Base-by-base conservation (phyloP, 2,888 invertebrate species). In the Eubasilissa splendida region DNA sequence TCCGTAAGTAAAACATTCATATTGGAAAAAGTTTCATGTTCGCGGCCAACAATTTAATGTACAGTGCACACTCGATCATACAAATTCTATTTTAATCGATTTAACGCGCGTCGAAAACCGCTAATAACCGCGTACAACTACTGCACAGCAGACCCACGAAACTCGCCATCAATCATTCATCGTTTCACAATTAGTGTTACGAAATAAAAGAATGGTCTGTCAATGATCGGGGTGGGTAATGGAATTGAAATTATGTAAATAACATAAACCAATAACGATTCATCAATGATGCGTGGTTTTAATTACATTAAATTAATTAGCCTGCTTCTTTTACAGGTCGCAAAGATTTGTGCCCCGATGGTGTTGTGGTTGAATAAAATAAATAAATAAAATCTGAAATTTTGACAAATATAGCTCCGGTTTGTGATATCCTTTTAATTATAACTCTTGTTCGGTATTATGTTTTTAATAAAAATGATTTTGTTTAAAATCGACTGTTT, bases 11-110 rank as follows among this genome's bases (percentile, higher is more conserved):
- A 58, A 58, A n/a, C n/a, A 58, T 58, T 58, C 1, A 9, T n/a
- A 58, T n/a, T 4, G 58, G 58, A n/a, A 11, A 58, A n/a, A 11
- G 58, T n/a, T 58, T 2, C 11, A 9, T 58, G 58, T n/a, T 3
- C 42, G 11, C 68, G 42, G 42, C 42, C 42, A 12, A 11, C 12
- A 76, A 76, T 76, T 63, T 76, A 76, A 76, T 52, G 22, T 22
- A 53, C 60, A 76, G 52, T 4, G 76, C 59, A 31, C 63, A 76
- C 76, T 76, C 52, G 52, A 63, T 76, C 59, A 63, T 76, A 63
- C 53, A 76, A 76, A 53, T 76, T 76, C 76, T 52, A 50, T 68
- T 50, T 68, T 68, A 68, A 68, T 68, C 68, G 42, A 68, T 76
- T 63, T 59, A 52, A 76, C 52, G 22, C 53, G 22, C 22, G 9